Base-by-base conservation (phyloP, 2,797 vertebrate species). In the Potorous gilbertii region DNA sequence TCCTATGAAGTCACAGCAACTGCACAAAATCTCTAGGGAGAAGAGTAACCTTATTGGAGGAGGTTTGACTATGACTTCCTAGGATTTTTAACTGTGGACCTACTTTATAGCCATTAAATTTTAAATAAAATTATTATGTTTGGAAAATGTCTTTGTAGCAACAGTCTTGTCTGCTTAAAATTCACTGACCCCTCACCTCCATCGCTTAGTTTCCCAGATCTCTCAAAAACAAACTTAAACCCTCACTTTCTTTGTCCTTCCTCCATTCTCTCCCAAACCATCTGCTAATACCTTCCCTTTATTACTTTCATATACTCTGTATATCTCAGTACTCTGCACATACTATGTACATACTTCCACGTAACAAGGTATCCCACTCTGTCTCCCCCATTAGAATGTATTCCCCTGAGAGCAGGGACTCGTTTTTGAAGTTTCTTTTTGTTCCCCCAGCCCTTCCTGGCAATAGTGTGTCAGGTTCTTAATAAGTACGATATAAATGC, bases 81-180 rank as follows among this genome's bases (percentile, higher is more conserved):
- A 27, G 18, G 74, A 27, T 10, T 81, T 46, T 46, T 46, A 50
- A 27, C 74, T 10, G 24, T 87, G 74, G 40, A 46, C 24, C 24
- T 10, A 27, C 27, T 9, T 46, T 50, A 12, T 87, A 50, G 9
- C 21, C 74, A 50, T 50, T 27, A 87, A 24, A 50, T 28, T 87
- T 8, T 4, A 87, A 87, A 87, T 87, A 46, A 81, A 81, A 46
- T n/a, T 24, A 46, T 46, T 81, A 46, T 24, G n/a, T 81, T 81
- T 81, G 74, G 74, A 50, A 87, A 87, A 50, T 24, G 0, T 87
- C 74, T 87, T 50, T 87, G 21, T 46, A 81, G n/a, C 24, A 40
- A 8, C n/a, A 3, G 8, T 21, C 8, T 10, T 2, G 1, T 2
- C 4, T 9, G 0, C n/a, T 21, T 81, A 46, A 40, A 50, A 50